phyloP scores from a whole-genome alignment of 2,113 vertebrate genomes.

The Odontesthes bonariensis region DNA sequence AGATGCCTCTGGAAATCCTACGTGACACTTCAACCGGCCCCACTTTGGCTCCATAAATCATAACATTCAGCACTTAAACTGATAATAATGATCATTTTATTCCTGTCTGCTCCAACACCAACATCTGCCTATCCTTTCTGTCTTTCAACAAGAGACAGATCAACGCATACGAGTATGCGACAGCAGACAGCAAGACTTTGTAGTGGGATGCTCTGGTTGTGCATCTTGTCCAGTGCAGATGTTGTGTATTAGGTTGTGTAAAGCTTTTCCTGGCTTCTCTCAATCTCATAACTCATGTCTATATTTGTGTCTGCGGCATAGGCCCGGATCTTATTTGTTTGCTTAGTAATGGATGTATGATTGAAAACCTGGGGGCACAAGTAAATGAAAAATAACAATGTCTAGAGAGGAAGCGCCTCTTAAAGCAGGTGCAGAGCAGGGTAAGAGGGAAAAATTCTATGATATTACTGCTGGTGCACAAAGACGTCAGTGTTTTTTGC shows the following conservation, averaged over 20 bases:
- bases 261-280: slow-evolving; percentile 73
- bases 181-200: slow-evolving; percentile 43
- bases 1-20: slow-evolving; percentile 90
- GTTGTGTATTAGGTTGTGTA: slow-evolving; percentile 78
- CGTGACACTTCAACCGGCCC: slow-evolving; percentile 89
- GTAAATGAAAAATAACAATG: slow-evolving; percentile 86
- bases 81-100: slow-evolving; percentile 84
- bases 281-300: slow-evolving; percentile 84
- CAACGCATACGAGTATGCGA: slow-evolving; percentile 38
- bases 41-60: slow-evolving; percentile 90
- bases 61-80: slow-evolving; percentile 85
- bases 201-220: slow-evolving; percentile 55
- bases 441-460: slow-evolving; percentile 56
- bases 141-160: slow-evolving; percentile 44
- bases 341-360: slow-evolving; percentile 81
- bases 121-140: slow-evolving; percentile 34
- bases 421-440: slow-evolving; percentile 77
- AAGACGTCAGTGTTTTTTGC: slow-evolving; percentile 74
- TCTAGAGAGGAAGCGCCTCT: slow-evolving; percentile 69
- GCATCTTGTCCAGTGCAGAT: slow-evolving; percentile 75
- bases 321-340: slow-evolving; percentile 83
- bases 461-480: slow-evolving; percentile 71
- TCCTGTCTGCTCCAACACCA: slow-evolving; percentile 32
- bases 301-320: slow-evolving; percentile 83
- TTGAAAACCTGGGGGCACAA: slow-evolving; percentile 84